Evolutionary conservation across 1,140 invertebrate genomes (phyloP).

Genomic region (Idris sp.): DNA sequence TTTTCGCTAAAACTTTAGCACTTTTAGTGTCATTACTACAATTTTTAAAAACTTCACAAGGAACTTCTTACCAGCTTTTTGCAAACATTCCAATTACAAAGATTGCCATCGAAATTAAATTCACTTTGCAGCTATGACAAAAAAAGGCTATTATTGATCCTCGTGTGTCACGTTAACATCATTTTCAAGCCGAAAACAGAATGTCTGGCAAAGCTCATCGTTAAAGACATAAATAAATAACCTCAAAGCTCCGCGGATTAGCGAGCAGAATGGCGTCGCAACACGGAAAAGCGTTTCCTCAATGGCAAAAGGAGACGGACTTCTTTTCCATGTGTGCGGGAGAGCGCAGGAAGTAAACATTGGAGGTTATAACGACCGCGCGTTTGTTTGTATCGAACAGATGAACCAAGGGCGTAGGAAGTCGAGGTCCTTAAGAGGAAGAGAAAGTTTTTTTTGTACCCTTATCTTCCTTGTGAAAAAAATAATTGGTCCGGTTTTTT

Average conservation of each 20-base stretch:
- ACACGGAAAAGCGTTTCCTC: conserved; percentile 21
- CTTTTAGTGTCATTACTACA: too few relatives aligned
- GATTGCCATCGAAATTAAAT: too few relatives aligned
- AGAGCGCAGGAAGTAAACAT: conserved; percentile 31
- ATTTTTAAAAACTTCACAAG: too few relatives aligned
- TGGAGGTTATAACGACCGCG: conserved; percentile 21
- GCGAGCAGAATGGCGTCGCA: conserved; percentile 15
- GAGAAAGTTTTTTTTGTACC: neutral
- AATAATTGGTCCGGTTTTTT: too few relatives aligned
- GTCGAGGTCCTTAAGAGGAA: conserved; percentile 19
- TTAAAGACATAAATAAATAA: conserved; percentile 20
- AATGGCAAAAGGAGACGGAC: conserved; percentile 9
- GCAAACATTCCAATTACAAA: too few relatives aligned
- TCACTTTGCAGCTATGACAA: neutral
- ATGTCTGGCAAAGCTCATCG: neutral
- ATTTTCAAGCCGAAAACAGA: neutral
- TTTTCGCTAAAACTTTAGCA: too few relatives aligned
- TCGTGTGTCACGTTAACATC: conserved; percentile 11
- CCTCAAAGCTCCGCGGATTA: conserved; percentile 12
- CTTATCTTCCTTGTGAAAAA: neutral
- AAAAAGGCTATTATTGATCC: neutral
- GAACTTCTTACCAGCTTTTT: too few relatives aligned
- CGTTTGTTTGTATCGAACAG: conserved; percentile 15
- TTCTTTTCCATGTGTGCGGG: conserved; percentile 18
- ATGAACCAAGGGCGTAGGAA: conserved; percentile 33